These are phyloP conservation scores for Leucoptera coffeella DNA, from an alignment of 2,888 invertebrate genomes.

Conservation along the genomic window DNA sequence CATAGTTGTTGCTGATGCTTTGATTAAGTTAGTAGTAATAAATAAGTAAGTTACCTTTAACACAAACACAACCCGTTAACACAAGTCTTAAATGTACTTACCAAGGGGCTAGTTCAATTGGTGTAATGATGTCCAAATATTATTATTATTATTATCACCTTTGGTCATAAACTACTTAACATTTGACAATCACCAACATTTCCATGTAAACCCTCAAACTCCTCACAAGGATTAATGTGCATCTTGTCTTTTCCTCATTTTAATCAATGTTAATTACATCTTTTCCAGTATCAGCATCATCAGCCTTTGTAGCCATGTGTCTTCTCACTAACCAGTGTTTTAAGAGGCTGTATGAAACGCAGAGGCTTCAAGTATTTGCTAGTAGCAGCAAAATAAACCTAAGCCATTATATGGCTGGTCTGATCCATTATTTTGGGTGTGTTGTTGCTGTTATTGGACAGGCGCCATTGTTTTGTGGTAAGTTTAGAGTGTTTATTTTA, in stretches of 20 bases:
- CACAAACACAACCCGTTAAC: no score
- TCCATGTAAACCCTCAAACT: no score
- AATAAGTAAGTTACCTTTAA: no score
- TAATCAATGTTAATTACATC: slow-evolving; percentile 5
- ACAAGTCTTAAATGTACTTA: no score
- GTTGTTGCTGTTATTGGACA: slow-evolving; percentile 62
- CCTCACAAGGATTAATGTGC: no score
- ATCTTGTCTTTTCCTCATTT: slow-evolving; percentile 2
- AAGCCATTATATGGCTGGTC: slow-evolving; percentile 70
- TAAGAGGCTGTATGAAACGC: slow-evolving; percentile 75
- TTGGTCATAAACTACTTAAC: no score
- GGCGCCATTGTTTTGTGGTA: slow-evolving; percentile 62
- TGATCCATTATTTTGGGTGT: slow-evolving; percentile 69
- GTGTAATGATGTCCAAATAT: no score
- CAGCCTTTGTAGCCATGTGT: slow-evolving; percentile 53
- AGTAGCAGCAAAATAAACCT: slow-evolving; percentile 70
- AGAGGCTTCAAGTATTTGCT: slow-evolving; percentile 75
- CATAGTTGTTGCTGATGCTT: no score
- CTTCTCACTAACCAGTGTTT: slow-evolving; percentile 65
- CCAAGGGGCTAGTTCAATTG: no score
- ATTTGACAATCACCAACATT: no score
- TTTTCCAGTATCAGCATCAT: slow-evolving; percentile 52
- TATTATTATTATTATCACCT: no score
- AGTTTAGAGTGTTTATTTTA: slow-evolving; percentile 7
- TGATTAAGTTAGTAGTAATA: no score